Evolutionary conservation across 2,888 invertebrate genomes (phyloP), one percentile per base, ranked within the genome.

Genomic region (Oscheius sp.): DNA sequence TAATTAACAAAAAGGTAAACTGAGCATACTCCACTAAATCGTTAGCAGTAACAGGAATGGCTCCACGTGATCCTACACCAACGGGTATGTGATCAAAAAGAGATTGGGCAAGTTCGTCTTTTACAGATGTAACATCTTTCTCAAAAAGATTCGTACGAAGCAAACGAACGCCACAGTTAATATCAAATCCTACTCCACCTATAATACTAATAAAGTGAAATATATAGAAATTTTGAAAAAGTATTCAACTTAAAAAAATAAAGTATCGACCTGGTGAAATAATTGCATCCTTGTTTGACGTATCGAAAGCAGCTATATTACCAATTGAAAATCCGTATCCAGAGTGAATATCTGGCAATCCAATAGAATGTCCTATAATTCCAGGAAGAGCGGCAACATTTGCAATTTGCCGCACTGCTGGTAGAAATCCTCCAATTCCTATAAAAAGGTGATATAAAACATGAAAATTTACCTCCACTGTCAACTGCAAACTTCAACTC

Each of bases 261-360:
- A 50, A 26, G 14, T 54, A 33, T 26, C 3, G 64, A 82, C 86
- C 95, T 20, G 98, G 98, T 5, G 95, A 95, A 2, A 95, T 95
- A 74, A 98, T 93, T 5, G 97, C 92, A 73, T 91, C 90, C 0
- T 94, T 94, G 89, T 98, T 91, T 80, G 91, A 89, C 88, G 94
- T 91, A 88, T 98, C 97, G 89, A 99, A 99, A 3, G 98, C 98
- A 72, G 98, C 98, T 94, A 98, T 96, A 87, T 99, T 98, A 62
- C 96, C 95, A 87, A 98, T 99, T 14, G 98, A 97, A 90, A 99
- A 98, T 62, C 98, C 98, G 89, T 99, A 99, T 17, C 98, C 98
- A 3, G 96, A 94, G 88, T 97, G 97, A 20, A 75, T 81, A 64
- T 83, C 83, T 0, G 83, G 83, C 6, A 83, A 72, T 5, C 83